Evolutionary conservation across 1,140 invertebrate species (phyloP).

Genomic region (Dendroctonus ponderosae): DNA sequence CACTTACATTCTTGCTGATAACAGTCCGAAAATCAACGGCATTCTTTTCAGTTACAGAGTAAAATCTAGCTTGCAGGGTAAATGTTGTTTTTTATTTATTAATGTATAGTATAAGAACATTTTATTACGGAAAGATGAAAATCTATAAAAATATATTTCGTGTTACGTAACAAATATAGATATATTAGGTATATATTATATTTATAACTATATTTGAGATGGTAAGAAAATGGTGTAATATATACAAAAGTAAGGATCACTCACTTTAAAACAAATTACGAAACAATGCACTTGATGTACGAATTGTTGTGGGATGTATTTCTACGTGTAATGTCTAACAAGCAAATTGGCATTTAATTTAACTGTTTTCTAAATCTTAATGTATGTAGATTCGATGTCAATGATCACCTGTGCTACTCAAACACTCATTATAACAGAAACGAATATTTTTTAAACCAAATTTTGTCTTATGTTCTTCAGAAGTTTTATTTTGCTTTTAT

Average conservation of each 20-base stretch:
- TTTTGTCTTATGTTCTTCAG: no score
- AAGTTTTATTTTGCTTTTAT: no score
- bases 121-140: not conserved
- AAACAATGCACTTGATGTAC: constrained; percentile 19
- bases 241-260: constrained; percentile 11
- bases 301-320: constrained; percentile 6
- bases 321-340: not conserved
- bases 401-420: not conserved
- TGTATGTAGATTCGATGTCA: no score
- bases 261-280: constrained; percentile 17
- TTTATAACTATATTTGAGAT: constrained; percentile 19
- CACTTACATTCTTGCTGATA: not conserved
- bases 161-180: constrained; percentile 32
- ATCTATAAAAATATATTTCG: constrained; percentile 18
- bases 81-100: constrained; percentile 4
- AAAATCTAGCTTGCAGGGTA: constrained; percentile 20
- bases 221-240: constrained; percentile 14
- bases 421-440: constrained; percentile 5
- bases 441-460: not conserved
- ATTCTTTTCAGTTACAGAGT: constrained; percentile 4
- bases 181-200: constrained; percentile 17
- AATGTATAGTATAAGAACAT: not conserved
- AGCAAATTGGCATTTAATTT: no score
- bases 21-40: not conserved
- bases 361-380: no score